Percentiles rank a stretch among this genome's conserved stretches.
These are phyloP conservation scores for Paguma larvata DNA, from an alignment of 2,797 vertebrate genomes.

Conservation along the genomic window DNA sequence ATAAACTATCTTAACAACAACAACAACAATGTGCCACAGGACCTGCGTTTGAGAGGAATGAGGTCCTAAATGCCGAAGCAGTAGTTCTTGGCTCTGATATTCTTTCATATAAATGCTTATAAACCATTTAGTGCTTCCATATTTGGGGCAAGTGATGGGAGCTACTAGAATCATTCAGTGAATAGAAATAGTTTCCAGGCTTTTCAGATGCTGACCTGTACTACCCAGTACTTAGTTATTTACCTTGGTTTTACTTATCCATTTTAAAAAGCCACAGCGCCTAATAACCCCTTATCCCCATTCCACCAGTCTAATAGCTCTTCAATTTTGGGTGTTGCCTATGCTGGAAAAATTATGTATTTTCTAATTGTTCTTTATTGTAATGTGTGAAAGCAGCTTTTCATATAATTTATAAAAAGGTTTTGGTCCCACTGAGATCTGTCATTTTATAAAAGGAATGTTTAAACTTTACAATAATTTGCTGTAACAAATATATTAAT, in stretches of 20 bases:
- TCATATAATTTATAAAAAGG: neutral
- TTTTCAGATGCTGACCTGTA: neutral
- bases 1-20: neutral
- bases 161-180: neutral
- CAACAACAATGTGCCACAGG: neutral
- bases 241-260: conserved; percentile 33
- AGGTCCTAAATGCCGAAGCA: neutral
- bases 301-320: neutral
- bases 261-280: neutral
- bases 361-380: neutral
- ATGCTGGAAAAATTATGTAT: neutral
- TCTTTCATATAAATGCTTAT: neutral
- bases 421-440: neutral
- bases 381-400: neutral
- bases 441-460: neutral
- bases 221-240: neutral
- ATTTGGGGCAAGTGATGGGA: neutral
- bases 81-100: neutral
- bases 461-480: conserved; percentile 17
- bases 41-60: neutral
- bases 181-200: conserved; percentile 2
- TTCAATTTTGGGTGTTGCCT: neutral
- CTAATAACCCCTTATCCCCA: neutral
- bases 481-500: neutral
- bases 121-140: neutral